Evolutionary conservation across 1,140 invertebrate genomes (phyloP), one percentile per base, ranked within the genome.

Genomic region (Drosophila orena): DNA sequence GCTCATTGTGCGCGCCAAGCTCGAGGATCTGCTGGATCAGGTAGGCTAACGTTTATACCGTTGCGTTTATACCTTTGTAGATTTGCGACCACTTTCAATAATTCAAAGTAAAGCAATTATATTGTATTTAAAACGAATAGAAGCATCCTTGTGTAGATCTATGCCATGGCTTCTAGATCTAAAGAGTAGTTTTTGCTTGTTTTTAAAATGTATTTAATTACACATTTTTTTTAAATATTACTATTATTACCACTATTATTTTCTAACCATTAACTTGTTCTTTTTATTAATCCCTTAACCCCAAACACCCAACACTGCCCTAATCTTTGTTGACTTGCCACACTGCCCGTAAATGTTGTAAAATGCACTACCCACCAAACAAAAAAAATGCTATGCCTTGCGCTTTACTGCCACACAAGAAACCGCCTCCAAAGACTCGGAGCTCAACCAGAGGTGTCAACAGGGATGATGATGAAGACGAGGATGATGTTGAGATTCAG

Each of bases 1-100:
- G 92, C 93, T 98, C 1, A 94, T 96, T 92, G 97, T 98, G 37
- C 94, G 97, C 62, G 95, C 95, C 7, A 94, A 96, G 56, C 93
- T 99, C 0, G 97, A 98, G 93, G 97, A 98, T 93, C 94, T 97
- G 68, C 97, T 98, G 79, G 97, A 98, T 93, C 97, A 98, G 96
- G 97, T 98, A 95, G 46, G 71, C 15, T 4, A 7, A 2, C 2
- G 4, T 44, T 22, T 6, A 10, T 8, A 35, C 14, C 4, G 30
- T 15, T 64, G 17, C 6, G 6, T n/a, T n/a, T n/a, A 57, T 74
- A 34, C 61, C 59, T 44, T 74, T 47, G 44, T 69, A 76, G 61
- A 56, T 12, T 30, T 57, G 15, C 30, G 30, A 30, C 30, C 30
- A 30, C 37, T 11, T 34, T 17, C 2, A 14, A 20, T 61, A 62